phyloP scores from a whole-genome alignment of 2,888 invertebrate genomes.

The Caradrina clavipalpis region DNA sequence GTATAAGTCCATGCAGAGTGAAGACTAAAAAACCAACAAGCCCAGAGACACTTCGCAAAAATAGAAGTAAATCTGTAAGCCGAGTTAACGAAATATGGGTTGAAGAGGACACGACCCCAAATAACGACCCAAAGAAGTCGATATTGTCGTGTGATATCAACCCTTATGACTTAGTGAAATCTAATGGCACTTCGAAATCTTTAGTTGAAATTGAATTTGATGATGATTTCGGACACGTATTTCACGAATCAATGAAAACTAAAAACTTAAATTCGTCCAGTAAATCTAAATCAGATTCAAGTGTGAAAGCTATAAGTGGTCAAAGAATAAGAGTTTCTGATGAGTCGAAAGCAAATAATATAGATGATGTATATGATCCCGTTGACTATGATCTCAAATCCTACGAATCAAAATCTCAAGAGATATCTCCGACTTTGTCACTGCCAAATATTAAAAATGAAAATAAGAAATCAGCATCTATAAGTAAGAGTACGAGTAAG shows the following conservation, averaged over 20 bases:
- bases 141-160: constrained; percentile 96
- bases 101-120: constrained; percentile 78
- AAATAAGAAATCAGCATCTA: constrained; percentile 78
- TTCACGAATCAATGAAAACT: constrained; percentile 82
- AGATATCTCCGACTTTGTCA: constrained; percentile 76
- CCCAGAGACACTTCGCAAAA: constrained; percentile 83
- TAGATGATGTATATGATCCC: constrained; percentile 87
- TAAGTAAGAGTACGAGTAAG: constrained; percentile 82
- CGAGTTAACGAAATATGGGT: constrained; percentile 88
- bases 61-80: constrained; percentile 87
- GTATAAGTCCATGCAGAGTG: constrained; percentile 90
- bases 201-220: constrained; percentile 89
- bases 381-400: constrained; percentile 88
- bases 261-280: constrained; percentile 74
- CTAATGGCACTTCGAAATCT: constrained; percentile 85
- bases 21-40: constrained; percentile 88
- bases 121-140: constrained; percentile 91
- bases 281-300: constrained; percentile 86
- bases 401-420: constrained; percentile 80
- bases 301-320: constrained; percentile 92
- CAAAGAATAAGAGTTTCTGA: constrained; percentile 93
- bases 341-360: constrained; percentile 83
- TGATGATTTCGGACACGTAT: constrained; percentile 86
- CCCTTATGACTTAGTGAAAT: constrained; percentile 95
- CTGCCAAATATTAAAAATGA: constrained; percentile 88